Evolutionary conservation across 2,888 invertebrate species (phyloP).

Genomic region (Stegophylla sp.): DNA sequence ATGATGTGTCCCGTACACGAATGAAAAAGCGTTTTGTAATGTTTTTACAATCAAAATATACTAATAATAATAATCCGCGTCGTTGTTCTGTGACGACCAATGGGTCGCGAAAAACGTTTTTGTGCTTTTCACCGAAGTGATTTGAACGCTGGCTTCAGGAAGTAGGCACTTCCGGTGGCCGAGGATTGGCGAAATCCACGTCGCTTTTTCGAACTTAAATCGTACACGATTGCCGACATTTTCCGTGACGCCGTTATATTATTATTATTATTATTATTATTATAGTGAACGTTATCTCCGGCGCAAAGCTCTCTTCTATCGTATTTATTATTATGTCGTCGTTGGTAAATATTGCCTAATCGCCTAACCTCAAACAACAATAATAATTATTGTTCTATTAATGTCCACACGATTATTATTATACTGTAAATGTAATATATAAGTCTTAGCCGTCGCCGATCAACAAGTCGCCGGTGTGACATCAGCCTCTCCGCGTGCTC

Average conservation of each 20-base stretch:
- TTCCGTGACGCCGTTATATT: not conserved
- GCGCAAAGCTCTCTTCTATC: not conserved
- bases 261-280: not conserved
- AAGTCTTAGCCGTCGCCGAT: not conserved
- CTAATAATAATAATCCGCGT: not conserved
- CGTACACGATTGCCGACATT: too few species aligned
- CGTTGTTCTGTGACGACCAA: not conserved
- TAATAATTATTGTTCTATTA: too few species aligned
- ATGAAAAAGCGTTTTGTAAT: too few species aligned
- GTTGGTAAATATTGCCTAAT: not conserved
- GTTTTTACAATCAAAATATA: too few species aligned
- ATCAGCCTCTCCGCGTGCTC: conserved; percentile 6
- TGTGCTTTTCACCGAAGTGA: conserved; percentile 29
- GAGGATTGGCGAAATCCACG: too few species aligned
- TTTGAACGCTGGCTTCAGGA: conserved; percentile 42
- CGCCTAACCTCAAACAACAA: not conserved
- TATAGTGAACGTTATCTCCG: not conserved
- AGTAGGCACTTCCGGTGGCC: not conserved
- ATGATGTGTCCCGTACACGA: not conserved
- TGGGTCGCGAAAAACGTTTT: not conserved
- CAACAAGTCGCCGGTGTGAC: conserved; percentile 52
- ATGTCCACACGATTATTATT: not conserved
- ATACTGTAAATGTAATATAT: not conserved
- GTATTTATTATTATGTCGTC: not conserved
- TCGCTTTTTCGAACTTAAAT: too few species aligned